A percentile compares a stretch with the other conserved stretches of the same genome.
Evolutionary conservation across 2,113 vertebrate genomes (phyloP).

Genomic region (Himantopus leucocephalus): DNA sequence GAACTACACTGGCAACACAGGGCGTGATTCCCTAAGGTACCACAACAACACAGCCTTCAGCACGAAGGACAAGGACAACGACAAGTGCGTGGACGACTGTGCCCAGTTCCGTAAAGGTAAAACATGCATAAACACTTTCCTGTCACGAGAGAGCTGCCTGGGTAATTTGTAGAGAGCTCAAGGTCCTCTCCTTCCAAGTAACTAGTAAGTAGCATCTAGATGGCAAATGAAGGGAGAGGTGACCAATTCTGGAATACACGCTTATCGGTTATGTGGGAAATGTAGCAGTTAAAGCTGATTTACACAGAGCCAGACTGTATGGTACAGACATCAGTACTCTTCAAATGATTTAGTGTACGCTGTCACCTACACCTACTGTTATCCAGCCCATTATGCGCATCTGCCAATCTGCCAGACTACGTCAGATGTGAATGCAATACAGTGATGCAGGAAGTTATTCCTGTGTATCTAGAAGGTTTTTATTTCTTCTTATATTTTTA

Average conservation of each 20-base stretch:
- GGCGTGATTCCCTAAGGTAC: slow-evolving; percentile 86
- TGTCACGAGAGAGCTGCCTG: rapidly evolving
- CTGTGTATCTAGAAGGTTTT: background rate
- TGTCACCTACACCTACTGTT: background rate
- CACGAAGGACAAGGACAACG: slow-evolving; percentile 95
- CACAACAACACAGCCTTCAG: slow-evolving; percentile 99
- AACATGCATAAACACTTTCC: rapidly evolving
- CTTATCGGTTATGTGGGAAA: background rate
- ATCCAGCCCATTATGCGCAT: rapidly evolving
- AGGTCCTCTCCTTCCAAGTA: background rate
- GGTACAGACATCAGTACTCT: background rate
- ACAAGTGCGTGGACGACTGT: slow-evolving; percentile 95
- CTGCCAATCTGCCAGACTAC: background rate
- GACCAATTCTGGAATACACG: background rate
- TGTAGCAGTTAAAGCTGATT: background rate
- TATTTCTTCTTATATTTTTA: background rate
- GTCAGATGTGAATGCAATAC: background rate
- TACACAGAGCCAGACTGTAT: background rate
- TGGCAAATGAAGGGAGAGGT: background rate
- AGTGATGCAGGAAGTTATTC: background rate
- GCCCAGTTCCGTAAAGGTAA: slow-evolving; percentile 89
- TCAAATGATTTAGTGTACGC: background rate
- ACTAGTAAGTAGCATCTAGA: background rate
- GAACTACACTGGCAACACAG: slow-evolving; percentile 87
- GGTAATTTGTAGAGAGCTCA: background rate